These are phyloP conservation scores for Bombus sylvicola DNA, from an alignment of 1,140 invertebrate genomes.

Conservation along the genomic window DNA sequence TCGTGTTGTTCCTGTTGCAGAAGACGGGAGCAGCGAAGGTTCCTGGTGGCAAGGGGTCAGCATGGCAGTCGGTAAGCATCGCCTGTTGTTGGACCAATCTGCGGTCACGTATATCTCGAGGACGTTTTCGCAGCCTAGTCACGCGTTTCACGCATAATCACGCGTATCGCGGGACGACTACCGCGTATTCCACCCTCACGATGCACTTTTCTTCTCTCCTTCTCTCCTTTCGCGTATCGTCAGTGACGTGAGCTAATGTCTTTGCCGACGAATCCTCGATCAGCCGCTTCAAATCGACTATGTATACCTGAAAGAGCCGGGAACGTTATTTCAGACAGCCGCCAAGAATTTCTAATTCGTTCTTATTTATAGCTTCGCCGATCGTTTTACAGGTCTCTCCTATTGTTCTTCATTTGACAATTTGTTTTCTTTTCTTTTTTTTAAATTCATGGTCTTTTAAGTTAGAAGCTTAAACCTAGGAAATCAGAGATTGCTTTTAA, in stretches of 20 bases:
- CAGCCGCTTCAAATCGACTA: conserved; percentile 2
- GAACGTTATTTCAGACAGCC: neutral
- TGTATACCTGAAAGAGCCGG: neutral
- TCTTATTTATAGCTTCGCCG: neutral
- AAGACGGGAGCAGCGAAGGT: neutral
- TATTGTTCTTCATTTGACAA: neutral
- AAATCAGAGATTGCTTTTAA: neutral
- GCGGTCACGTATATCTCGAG: conserved; percentile 66
- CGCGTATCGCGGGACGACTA: conserved; percentile 46
- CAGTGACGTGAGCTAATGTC: no score
- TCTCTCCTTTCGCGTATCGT: neutral
- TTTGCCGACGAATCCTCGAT: conserved; percentile 9
- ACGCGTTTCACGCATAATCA: conserved; percentile 75
- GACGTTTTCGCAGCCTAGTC: conserved; percentile 63
- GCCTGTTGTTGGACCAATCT: conserved; percentile 53
- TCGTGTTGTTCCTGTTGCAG: conserved; percentile 19
- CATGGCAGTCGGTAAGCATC: conserved; percentile 78
- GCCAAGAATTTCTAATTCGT: neutral
- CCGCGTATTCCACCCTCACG: conserved; percentile 50
- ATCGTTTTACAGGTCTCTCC: neutral
- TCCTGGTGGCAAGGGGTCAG: conserved; percentile 53
- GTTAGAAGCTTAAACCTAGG: neutral
- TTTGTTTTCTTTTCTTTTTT: neutral
- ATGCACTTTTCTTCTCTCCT: neutral
- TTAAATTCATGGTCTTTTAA: neutral